Evolutionary conservation across 2,113 vertebrate genomes (phyloP), one percentile per base, ranked within the genome.

Genomic region (Rostratula benghalensis): DNA sequence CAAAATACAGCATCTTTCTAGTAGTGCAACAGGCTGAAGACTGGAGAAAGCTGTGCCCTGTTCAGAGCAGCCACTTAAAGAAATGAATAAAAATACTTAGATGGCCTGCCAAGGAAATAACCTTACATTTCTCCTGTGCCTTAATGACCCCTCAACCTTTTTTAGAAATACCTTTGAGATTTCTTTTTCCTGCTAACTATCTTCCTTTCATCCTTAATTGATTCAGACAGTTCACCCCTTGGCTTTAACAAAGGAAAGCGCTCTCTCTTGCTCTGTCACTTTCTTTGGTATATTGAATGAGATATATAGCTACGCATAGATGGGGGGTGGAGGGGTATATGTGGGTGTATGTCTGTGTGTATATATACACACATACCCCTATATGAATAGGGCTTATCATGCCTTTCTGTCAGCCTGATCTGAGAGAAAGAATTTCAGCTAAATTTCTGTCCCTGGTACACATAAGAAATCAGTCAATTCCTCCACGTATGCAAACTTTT

Each of bases 141-240:
- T 94, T 90, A 83, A 78, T 87, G 76, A 90, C 76, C 79, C 33
- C 31, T 77, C 56, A 90, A 48, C 43, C 13, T 23, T 89, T 95
- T 94, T 86, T 24, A 83, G 80, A 71, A 94, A 81, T 89, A 90
- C 73, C 64, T 82, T 71, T 78, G 79, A 90, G 90, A 89, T 95
- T 94, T 90, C 56, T 77, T 90, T 91, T 78, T 90, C 75, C 69
- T 90, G 28, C 68, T 90, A 69, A 37, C 73, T 79, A 24, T 63
- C 68, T 90, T 94, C 56, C 68, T 93, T 95, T 95, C 57, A 87
- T 95, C 85, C 53, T 78, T 93, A 92, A 93, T 90, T 76, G 45
- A 75, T 92, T 91, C 76, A 86, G 74, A 84, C 77, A 87, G 74
- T 61, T 94, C 8, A 10, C 56, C 39, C 22, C 53, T 91, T 78